Evolutionary conservation across 2,888 invertebrate genomes (phyloP).

Genomic region (Drosophila tanythrix): DNA sequence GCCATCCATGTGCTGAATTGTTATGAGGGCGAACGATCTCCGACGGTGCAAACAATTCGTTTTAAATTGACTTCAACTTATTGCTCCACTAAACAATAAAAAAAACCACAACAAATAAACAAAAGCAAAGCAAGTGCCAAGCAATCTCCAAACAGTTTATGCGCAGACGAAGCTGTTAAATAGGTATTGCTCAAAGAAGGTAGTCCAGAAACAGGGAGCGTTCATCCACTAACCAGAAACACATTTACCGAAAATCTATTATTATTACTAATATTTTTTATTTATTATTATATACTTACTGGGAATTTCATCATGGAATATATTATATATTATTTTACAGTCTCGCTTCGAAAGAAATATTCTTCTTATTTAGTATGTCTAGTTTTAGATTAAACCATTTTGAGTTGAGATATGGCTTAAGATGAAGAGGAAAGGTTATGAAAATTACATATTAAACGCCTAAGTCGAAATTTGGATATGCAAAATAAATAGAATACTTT

Average conservation of each 20-base stretch:
- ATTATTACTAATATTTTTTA: not conserved
- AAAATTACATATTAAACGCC: not conserved
- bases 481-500: not conserved
- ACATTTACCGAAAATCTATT: not conserved
- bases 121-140: slow-evolving; percentile 44
- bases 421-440: not conserved
- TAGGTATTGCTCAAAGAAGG: not conserved
- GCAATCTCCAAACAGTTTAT: slow-evolving; percentile 24
- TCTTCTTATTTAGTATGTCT: no score
- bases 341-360: not conserved
- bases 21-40: slow-evolving; percentile 56
- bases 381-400: no score
- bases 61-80: slow-evolving; percentile 28
- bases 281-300: no score
- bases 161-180: slow-evolving; percentile 2
- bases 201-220: not conserved
- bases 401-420: not conserved
- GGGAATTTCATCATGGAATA: no score
- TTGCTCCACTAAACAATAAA: slow-evolving; percentile 21
- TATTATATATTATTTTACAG: rapidly evolving
- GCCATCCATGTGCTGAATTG: slow-evolving; percentile 12
- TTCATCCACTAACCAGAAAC: not conserved
- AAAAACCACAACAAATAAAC: not conserved
- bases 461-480: not conserved
- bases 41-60: slow-evolving; percentile 47